These are phyloP conservation scores for Scolanthus callimorphus DNA, from an alignment of 92 coral and sea anemone genomes.

Conservation along the genomic window DNA sequence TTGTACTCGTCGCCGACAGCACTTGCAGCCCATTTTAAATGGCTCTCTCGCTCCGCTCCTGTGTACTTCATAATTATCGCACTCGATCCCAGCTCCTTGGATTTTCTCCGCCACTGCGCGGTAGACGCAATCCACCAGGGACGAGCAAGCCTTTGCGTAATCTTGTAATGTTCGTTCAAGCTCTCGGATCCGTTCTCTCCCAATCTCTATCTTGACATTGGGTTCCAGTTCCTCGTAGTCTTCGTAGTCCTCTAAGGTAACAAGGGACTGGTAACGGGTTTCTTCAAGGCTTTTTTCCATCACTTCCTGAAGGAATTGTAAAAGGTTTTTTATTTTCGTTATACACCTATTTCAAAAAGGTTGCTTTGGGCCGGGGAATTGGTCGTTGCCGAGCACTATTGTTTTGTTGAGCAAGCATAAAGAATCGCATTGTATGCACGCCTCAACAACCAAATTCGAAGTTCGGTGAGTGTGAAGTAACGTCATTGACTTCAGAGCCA, in stretches of 20 bases:
- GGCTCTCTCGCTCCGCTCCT: conserved; percentile 40
- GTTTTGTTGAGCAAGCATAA: too few relatives aligned
- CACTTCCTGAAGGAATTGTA: too few relatives aligned
- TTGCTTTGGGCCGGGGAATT: too few relatives aligned
- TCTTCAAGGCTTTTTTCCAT: conserved; percentile 47
- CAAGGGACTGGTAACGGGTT: conserved; percentile 42
- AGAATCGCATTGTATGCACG: too few relatives aligned
- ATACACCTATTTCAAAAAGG: too few relatives aligned
- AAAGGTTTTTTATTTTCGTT: too few relatives aligned
- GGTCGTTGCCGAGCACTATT: too few relatives aligned
- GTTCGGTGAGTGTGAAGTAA: too few relatives aligned
- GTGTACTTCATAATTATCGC: conserved; percentile 55
- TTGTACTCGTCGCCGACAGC: conserved; percentile 73
- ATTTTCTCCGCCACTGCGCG: conserved; percentile 40
- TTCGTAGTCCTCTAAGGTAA: conserved; percentile 36
- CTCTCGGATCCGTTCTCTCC: conserved; percentile 44
- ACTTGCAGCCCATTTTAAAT: conserved; percentile 67
- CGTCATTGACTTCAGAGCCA: too few relatives aligned
- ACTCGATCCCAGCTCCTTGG: conserved; percentile 18
- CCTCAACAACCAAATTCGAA: too few relatives aligned
- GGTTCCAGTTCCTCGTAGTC: conserved; percentile 42
- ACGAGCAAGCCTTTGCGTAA: conserved; percentile 53
- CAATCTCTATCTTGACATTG: conserved; percentile 51
- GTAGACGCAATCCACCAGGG: conserved; percentile 37
- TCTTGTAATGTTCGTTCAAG: conserved; percentile 61